These are phyloP conservation scores for Chrysaora quinquecirrha DNA, from an alignment of 30 jellyfish, hydroid and myxozoan genomes.

Conservation along the genomic window DNA sequence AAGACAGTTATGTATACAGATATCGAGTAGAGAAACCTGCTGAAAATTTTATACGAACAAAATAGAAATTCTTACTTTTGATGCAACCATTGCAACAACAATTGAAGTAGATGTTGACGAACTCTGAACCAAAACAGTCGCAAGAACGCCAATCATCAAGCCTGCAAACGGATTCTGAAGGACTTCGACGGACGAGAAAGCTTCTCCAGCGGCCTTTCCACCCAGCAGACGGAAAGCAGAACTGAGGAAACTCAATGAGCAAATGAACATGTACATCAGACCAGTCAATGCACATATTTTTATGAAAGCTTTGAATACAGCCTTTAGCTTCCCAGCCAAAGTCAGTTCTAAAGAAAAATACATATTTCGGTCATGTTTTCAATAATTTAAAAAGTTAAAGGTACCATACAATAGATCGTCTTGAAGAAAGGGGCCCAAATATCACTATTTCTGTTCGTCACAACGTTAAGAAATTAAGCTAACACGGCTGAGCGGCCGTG, in stretches of 20 bases:
- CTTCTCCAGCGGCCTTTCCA: conserved; percentile 97
- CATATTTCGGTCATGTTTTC: no score
- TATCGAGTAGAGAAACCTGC: no score
- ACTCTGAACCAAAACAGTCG: conserved; percentile 93
- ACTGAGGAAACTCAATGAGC: conserved; percentile 93
- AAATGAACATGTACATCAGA: conserved; percentile 84
- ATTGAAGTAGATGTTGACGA: conserved; percentile 95
- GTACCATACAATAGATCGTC: no score
- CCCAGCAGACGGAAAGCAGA: conserved; percentile 95
- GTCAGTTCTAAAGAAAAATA: conserved; percentile 48
- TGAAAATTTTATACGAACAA: no score
- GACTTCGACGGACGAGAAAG: conserved; percentile 77
- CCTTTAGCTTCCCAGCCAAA: conserved; percentile 28
- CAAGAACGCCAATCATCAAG: conserved; percentile 92
- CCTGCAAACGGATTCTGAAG: conserved; percentile 92
- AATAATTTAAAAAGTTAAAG: no score
- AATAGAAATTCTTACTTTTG: no score
- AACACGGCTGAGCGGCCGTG: no score
- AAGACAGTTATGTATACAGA: no score
- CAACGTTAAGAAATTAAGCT: no score
- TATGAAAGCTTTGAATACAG: conserved; percentile 47
- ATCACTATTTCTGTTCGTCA: no score
- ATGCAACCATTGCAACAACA: conserved; percentile 95
- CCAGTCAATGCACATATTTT: conserved; percentile 56
- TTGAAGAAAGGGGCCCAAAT: no score